Percentiles rank a stretch among this genome's conserved stretches.
These are phyloP conservation scores for Poecilia wingei DNA, from an alignment of 2,797 vertebrate species.

Conservation along the genomic window DNA sequence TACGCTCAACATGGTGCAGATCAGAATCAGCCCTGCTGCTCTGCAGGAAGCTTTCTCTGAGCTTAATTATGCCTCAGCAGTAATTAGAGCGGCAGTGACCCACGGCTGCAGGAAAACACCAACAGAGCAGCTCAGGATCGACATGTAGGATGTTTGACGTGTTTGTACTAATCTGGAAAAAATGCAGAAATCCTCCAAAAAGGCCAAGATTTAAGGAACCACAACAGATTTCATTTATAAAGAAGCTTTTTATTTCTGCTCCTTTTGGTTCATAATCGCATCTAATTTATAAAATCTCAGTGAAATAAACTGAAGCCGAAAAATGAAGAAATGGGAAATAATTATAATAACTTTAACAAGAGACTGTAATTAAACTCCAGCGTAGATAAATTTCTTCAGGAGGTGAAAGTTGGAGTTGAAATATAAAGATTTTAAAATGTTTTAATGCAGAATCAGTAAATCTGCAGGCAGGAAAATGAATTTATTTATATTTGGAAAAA, in stretches of 20 bases:
- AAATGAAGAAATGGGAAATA: conserved; percentile 1
- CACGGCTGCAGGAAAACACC: not conserved
- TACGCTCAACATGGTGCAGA: conserved; percentile 47
- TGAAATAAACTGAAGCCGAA: not conserved
- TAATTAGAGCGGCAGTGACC: conserved; percentile 8
- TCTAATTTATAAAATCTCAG: not conserved
- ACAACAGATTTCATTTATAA: not conserved
- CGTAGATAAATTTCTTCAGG: not conserved
- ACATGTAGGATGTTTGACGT: not conserved
- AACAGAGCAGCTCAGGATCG: not conserved
- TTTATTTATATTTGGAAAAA: too few relatives aligned
- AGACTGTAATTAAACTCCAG: not conserved
- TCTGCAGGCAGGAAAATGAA: not conserved
- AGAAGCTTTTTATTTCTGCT: not conserved
- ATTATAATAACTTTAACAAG: not conserved
- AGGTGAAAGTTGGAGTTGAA: not conserved
- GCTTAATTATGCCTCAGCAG: conserved; percentile 18
- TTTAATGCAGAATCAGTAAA: not conserved
- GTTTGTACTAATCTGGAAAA: not conserved
- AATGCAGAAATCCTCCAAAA: not conserved
- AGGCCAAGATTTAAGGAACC: too few relatives aligned
- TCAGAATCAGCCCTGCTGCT: conserved; percentile 38
- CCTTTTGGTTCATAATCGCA: not conserved
- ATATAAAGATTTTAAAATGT: not conserved
- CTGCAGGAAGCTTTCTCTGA: conserved; percentile 41